These are phyloP conservation scores for Eptesicus fuscus DNA, from an alignment of 2,113 vertebrate genomes.

Conservation along the genomic window DNA sequence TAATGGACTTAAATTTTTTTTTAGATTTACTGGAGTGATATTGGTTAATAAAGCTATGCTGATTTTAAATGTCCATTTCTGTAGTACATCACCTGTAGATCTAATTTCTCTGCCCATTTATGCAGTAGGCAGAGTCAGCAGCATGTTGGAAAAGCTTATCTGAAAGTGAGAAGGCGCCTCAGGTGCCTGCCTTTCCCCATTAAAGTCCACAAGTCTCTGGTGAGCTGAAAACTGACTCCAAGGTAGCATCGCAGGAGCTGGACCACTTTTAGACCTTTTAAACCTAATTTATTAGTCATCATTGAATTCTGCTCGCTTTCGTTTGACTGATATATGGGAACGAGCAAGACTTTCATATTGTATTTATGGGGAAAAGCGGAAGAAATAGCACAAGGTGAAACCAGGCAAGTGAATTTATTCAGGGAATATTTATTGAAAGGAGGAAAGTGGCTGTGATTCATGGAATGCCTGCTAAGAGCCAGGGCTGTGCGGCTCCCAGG, in stretches of 20 bases:
- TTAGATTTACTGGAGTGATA: not conserved
- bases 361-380: not conserved
- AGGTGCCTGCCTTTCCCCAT: not conserved
- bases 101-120: not conserved
- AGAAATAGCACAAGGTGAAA: not conserved
- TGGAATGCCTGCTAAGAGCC: not conserved
- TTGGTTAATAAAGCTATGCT: not conserved
- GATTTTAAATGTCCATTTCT: not conserved
- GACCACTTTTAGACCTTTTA: not conserved
- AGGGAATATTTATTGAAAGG: not conserved
- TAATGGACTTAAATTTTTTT: not conserved
- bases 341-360: not conserved
- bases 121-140: not conserved
- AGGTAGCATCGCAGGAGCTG: not conserved
- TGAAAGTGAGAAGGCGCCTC: not conserved
- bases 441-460: not conserved
- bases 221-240: not conserved
- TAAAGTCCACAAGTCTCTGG: not conserved
- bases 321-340: not conserved
- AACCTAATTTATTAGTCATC: not conserved
- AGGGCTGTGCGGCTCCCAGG: not conserved
- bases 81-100: not conserved
- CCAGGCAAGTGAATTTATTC: not conserved
- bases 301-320: not conserved
- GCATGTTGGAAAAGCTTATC: not conserved